Evolutionary conservation across 2,888 invertebrate genomes (phyloP).

Genomic region (Drosophila paramelanica): DNA sequence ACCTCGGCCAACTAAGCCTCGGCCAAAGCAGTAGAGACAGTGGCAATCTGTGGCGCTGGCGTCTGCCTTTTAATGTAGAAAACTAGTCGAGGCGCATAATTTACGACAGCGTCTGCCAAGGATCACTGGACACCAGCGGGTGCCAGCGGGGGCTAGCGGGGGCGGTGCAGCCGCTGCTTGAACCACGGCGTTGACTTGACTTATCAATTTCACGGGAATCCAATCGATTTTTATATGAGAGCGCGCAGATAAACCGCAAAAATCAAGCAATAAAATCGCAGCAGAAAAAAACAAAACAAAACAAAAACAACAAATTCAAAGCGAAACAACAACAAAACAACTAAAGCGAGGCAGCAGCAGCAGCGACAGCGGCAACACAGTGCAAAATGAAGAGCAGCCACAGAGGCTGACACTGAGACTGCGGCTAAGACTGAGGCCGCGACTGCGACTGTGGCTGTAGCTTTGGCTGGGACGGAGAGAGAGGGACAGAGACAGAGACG

Average conservation of each 20-base stretch:
- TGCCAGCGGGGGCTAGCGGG: not conserved
- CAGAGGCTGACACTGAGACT: conserved; percentile 44
- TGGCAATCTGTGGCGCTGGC: conserved; percentile 79
- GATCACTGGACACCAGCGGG: conserved; percentile 25
- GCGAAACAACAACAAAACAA: conserved; percentile 33
- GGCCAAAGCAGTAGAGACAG: conserved; percentile 47
- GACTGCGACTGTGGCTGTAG: conserved; percentile 1
- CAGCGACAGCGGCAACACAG: conserved; percentile 23
- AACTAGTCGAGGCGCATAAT: conserved; percentile 82
- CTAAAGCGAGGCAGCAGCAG: conserved; percentile 25
- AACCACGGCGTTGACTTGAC: conserved; percentile 78
- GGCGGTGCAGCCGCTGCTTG: conserved; percentile 20
- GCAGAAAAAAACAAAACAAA: conserved; percentile 16
- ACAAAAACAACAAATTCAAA: conserved; percentile 36
- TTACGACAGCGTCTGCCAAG: conserved; percentile 71
- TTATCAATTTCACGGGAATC: conserved; percentile 83
- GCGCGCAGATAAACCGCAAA: conserved; percentile 81
- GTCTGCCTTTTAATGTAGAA: conserved; percentile 82
- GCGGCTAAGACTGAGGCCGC: conserved; percentile 23
- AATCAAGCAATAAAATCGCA: conserved; percentile 81
- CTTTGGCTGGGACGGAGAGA: not conserved
- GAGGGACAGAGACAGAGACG: conserved; percentile 25
- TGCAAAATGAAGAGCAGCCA: conserved; percentile 66
- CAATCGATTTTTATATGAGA: conserved; percentile 83
- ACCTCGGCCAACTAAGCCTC: not conserved